phyloP scores from a whole-genome alignment of 2,113 vertebrate species.

The Alligator sinensis region DNA sequence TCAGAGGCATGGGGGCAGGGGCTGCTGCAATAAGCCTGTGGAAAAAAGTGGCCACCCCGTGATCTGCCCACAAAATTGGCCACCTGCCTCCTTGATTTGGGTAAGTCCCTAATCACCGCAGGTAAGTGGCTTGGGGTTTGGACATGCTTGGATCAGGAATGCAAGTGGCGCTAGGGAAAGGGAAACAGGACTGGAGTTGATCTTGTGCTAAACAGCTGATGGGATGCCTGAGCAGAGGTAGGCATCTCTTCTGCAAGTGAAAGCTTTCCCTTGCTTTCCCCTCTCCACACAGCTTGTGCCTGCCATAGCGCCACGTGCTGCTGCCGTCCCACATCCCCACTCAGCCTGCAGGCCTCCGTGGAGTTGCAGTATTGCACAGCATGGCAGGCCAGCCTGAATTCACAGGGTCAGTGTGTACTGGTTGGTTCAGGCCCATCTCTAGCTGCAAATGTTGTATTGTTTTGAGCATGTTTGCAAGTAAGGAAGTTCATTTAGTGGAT shows the following conservation, averaged over 20 bases:
- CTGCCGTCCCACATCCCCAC: not conserved
- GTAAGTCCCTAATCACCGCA: too few relatives aligned
- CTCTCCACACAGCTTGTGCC: not conserved
- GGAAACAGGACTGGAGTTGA: not conserved
- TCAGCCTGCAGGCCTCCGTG: not conserved
- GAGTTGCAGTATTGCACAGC: not conserved
- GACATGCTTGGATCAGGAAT: too few relatives aligned
- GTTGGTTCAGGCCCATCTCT: not conserved
- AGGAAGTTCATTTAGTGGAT: not conserved
- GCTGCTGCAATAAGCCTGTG: too few relatives aligned
- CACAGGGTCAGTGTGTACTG: not conserved
- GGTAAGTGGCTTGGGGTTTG: too few relatives aligned
- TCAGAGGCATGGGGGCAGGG: too few relatives aligned
- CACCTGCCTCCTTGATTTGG: too few relatives aligned
- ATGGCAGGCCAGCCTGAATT: not conserved
- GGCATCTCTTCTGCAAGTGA: not conserved
- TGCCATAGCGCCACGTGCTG: not conserved
- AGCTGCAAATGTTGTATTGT: not conserved
- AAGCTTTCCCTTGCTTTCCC: not conserved
- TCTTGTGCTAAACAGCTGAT: not conserved
- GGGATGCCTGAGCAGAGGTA: not conserved
- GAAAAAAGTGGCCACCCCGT: too few relatives aligned
- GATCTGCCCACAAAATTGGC: too few relatives aligned
- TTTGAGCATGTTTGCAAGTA: not conserved
- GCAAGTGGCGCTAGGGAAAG: too few relatives aligned